phyloP scores from a whole-genome alignment of 1,140 invertebrate species.

The Bemisia tabaci region DNA sequence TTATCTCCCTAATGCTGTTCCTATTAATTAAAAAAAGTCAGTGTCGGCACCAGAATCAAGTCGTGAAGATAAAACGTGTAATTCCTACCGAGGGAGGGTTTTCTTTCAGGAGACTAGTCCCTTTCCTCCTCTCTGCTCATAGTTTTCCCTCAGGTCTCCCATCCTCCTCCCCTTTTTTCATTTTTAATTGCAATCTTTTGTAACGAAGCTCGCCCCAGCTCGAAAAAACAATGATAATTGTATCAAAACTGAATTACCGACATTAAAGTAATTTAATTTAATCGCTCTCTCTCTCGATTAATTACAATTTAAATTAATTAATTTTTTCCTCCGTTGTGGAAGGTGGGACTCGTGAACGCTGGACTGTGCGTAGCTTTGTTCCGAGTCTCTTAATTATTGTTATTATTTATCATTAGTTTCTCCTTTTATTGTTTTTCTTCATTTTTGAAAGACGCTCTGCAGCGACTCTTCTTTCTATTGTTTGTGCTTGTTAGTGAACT shows the following conservation, averaged over 20 bases:
- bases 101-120: no score
- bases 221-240: neutral
- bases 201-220: neutral
- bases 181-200: neutral
- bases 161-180: neutral
- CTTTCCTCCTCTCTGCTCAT: no score
- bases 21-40: constrained; percentile 1
- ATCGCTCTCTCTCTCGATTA: neutral
- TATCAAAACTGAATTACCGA: neutral
- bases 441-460: neutral
- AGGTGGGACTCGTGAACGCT: neutral
- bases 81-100: neutral
- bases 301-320: neutral
- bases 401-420: neutral
- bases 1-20: neutral
- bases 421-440: neutral
- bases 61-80: neutral
- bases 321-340: neutral
- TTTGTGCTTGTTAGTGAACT: neutral
- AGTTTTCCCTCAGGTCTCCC: neutral
- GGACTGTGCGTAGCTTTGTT: neutral
- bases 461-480: neutral
- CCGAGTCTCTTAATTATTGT: neutral
- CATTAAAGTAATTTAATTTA: neutral
- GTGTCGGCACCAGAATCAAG: neutral